Base-by-base conservation (phyloP, 2,113 vertebrate species). In the Myiopsitta monachus region DNA sequence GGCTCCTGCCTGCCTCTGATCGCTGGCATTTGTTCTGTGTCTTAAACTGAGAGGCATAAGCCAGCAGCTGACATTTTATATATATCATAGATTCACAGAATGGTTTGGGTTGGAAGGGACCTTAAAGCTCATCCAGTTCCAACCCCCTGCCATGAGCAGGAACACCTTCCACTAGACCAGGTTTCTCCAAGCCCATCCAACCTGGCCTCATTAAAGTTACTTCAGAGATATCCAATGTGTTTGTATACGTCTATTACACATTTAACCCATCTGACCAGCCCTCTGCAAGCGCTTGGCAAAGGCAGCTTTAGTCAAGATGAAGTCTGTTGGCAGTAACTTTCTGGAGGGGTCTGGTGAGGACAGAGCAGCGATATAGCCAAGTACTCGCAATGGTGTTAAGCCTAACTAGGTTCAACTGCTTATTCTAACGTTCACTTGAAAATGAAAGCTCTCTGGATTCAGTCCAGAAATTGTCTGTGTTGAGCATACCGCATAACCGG, bases 371-470 rank as follows among this genome's bases (percentile, higher is more conserved):
- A 41, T 52, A 7, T 4, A 31, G 31, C 23, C 49, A 88, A 62
- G 64, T 39, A 8, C 64, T 59, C 59, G 38, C 63, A 30, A 4
- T 23, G 43, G 33, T 81, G 69, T 84, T 83, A 84, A 89, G 69
- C 52, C 39, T 64, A 55, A 28, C 61, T 41, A 8, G 18, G 69
- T 24, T 92, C 59, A 39, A 94, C 89, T 87, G 66, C 80, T 84
- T 91, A 64, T 75, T 91, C 70, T 68, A 31, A 88, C 57, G 55
- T 70, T 94, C 63, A 43, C 78, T 80, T 66, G 82, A 84, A 90
- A 94, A 83, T 51, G 75, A 89, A 84, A 96, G 62, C 39, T 82
- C 21, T 79, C 87, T 96, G 96, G 84, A 92, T 76, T 55, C 30
- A 36, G 44, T 87, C 83, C 95, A 95, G 87, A 62, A 95, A 72